These are phyloP conservation scores for Pocillopora meandrina DNA, from an alignment of 92 coral and sea anemone genomes.

Conservation along the genomic window DNA sequence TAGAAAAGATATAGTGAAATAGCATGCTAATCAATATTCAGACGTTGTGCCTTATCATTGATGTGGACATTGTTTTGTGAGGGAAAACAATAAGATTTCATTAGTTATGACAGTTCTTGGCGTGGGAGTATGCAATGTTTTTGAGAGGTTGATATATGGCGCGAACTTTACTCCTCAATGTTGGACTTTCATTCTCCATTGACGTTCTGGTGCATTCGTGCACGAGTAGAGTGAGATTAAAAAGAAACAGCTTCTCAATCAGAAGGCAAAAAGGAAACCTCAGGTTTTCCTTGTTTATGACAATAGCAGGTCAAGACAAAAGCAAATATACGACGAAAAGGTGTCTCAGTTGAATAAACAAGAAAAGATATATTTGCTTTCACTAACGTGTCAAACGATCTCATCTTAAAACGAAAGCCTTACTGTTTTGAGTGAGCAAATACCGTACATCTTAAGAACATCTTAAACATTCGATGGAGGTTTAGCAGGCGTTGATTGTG, in stretches of 20 bases:
- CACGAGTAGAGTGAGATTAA: no score
- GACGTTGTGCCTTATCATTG: slow-evolving; percentile 17
- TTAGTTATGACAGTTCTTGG: background rate
- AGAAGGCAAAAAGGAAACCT: background rate
- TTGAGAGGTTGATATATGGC: background rate
- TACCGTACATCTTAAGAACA: background rate
- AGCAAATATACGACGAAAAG: background rate
- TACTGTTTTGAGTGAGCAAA: background rate
- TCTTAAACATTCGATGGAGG: background rate
- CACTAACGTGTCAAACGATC: background rate
- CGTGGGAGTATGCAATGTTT: background rate
- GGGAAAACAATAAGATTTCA: slow-evolving; percentile 1
- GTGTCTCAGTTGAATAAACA: background rate
- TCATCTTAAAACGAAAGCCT: background rate
- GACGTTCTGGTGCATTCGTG: background rate
- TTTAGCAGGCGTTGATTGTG: slow-evolving; percentile 27
- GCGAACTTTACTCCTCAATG: background rate
- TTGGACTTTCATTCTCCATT: background rate
- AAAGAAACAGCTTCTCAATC: background rate
- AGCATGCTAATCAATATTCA: background rate
- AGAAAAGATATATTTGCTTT: slow-evolving; percentile 11
- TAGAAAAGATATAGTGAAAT: slow-evolving; percentile 13
- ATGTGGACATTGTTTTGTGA: slow-evolving; percentile 24
- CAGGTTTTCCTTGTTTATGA: background rate
- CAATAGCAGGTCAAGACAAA: background rate